phyloP scores from a whole-genome alignment of 2,888 invertebrate genomes.

The Rosalia funebris region DNA sequence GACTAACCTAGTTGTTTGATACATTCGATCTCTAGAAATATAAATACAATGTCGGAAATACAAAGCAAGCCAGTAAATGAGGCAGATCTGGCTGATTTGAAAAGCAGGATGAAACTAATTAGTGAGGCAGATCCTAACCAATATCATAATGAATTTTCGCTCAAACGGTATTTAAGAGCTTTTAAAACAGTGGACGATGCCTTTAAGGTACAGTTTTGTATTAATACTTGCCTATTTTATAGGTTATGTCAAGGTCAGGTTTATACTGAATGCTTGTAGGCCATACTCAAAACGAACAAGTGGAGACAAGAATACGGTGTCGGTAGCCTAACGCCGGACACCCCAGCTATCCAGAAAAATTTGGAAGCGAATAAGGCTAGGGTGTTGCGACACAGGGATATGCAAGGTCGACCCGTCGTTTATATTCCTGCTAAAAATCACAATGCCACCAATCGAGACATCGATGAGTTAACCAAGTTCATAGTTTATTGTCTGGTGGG shows the following conservation, averaged over 20 bases:
- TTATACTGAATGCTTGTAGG: slow-evolving; percentile 64
- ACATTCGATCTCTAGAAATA: not conserved
- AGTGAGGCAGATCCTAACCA: slow-evolving; percentile 78
- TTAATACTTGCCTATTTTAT: not conserved
- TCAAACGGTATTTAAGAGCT: slow-evolving; percentile 76
- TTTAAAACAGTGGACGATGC: slow-evolving; percentile 79
- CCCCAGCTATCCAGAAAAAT: slow-evolving; percentile 69
- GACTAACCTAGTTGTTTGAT: not conserved
- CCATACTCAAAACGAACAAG: slow-evolving; percentile 81
- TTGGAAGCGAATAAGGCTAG: slow-evolving; percentile 71
- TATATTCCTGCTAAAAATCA: slow-evolving; percentile 84
- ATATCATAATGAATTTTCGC: slow-evolving; percentile 79
- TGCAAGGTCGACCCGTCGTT: slow-evolving; percentile 78
- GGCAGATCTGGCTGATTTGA: slow-evolving; percentile 73
- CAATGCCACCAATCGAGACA: slow-evolving; percentile 75
- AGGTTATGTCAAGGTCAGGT: slow-evolving; percentile 7
- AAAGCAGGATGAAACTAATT: slow-evolving; percentile 78
- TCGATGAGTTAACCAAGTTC: slow-evolving; percentile 81
- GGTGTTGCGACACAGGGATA: slow-evolving; percentile 77
- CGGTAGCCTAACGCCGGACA: slow-evolving; percentile 67
- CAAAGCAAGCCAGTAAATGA: slow-evolving; percentile 68
- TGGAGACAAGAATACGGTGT: slow-evolving; percentile 82
- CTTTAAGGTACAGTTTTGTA: slow-evolving; percentile 78
- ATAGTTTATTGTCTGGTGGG: slow-evolving; percentile 80
- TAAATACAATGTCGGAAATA: slow-evolving; percentile 29